Base-by-base conservation (phyloP, 37 sponge, comb jelly and placozoan species). In the Aplysina aerophoba region DNA sequence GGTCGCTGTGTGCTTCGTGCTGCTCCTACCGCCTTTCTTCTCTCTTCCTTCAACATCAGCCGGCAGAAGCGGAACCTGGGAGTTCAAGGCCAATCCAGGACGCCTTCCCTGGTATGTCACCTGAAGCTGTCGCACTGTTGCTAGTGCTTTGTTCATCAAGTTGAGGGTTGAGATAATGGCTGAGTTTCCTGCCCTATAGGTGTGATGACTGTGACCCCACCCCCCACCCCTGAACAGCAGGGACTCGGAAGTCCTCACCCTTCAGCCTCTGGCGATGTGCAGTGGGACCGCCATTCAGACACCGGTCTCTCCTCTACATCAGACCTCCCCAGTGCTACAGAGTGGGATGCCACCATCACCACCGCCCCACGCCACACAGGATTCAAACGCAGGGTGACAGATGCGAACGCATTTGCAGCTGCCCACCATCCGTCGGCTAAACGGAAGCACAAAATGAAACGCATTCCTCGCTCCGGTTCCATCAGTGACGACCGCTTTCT, bases 401-500 rank as follows among this genome's bases (percentile, higher is more conserved):
- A 39, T 4, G 3, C 27, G 2, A 44, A 44, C 50, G 6, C 50
- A 8, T 8, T 44, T 44, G 17, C 20, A 40, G 54, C n/a, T 19
- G 53, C 53, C 20, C 44, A 40, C 33, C 50, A 39, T 2, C n/a
- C 44, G 22, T 40, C 22, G 37, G 38, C 21, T 54, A 40, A 50
- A 50, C 54, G 54, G 21, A 75, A 75, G 25, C 53, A 17, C 20
- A 75, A 75, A 16, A 27, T 27, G 33, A 36, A 44, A 24, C 20
- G 78, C 16, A 75, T 50, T 16, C 78, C 33, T 3, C 44, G 44
- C 8, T 15, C 12, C 11, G 78, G 78, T 4, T 19, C 40, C n/a
- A 75, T 75, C 40, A 25, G 37, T n/a, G 54, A 75, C 15, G 78
- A 80, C 39, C 27, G 44, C 34, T 79, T 78, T 41, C 83, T 90